These are phyloP conservation scores for Crossocerus cetratus DNA, from an alignment of 2,888 invertebrate species.

Conservation along the genomic window DNA sequence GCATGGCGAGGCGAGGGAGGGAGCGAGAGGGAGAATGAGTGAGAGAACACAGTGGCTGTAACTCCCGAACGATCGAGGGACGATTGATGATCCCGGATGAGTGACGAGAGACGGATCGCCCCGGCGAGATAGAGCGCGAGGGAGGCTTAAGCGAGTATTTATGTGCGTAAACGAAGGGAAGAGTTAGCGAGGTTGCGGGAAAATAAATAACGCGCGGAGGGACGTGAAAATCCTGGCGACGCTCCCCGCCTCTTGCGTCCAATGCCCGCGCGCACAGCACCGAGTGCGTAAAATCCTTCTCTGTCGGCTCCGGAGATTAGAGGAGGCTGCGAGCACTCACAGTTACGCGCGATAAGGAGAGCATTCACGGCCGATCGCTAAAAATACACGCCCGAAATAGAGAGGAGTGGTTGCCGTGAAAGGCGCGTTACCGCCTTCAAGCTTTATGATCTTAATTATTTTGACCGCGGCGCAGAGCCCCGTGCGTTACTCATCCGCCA, in stretches of 20 bases:
- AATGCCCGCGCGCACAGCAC: conserved; percentile 20
- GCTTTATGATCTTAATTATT: conserved; percentile 4
- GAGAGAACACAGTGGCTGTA: conserved; percentile 15
- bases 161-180: conserved; percentile 61
- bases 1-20: no score
- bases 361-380: conserved; percentile 26
- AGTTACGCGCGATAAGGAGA: conserved; percentile 43
- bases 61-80: conserved; percentile 51
- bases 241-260: conserved; percentile 37
- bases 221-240: conserved; percentile 50
- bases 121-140: conserved; percentile 45
- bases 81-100: conserved; percentile 59
- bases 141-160: conserved; percentile 62
- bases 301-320: conserved; percentile 51
- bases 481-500: neutral
- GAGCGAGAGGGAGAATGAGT: neutral
- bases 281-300: conserved; percentile 53
- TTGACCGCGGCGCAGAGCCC: neutral
- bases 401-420: neutral
- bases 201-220: conserved; percentile 54
- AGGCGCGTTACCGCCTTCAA: neutral
- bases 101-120: conserved; percentile 61
- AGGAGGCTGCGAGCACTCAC: conserved; percentile 16
- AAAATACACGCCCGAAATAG: conserved; percentile 38
- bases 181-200: conserved; percentile 49